Conservation (phyloP, 2,113 vertebrate genomes). For the Anas platyrhynchos region DNA sequence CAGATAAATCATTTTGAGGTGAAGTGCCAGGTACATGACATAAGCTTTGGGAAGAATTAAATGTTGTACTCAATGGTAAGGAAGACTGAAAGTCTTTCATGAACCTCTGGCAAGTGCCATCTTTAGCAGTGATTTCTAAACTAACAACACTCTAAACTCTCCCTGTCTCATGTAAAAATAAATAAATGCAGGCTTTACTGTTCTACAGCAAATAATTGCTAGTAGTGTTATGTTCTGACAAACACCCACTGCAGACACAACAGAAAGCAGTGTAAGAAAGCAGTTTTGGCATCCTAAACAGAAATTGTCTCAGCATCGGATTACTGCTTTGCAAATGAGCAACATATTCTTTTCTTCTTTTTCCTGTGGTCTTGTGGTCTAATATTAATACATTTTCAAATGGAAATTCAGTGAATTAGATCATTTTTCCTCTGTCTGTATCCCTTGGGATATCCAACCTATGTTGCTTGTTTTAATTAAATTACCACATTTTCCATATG, state of each 20-base stretch:
- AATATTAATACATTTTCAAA: conserved; percentile 76
- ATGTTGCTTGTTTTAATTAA: conserved; percentile 80
- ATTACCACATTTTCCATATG: conserved; percentile 80
- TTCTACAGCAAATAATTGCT: background rate
- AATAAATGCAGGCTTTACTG: background rate
- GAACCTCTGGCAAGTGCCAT: background rate
- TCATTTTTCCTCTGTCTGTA: conserved; percentile 71
- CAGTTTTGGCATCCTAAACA: conserved; percentile 56
- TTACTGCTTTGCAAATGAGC: conserved; percentile 71
- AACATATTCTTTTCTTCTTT: background rate
- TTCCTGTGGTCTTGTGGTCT: conserved; percentile 65
- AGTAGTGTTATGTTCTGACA: conserved; percentile 3
- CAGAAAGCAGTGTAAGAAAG: conserved; percentile 34
- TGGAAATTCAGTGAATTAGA: conserved; percentile 76
- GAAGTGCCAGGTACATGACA: conserved; percentile 24
- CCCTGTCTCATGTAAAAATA: background rate
- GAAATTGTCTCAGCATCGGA: conserved; percentile 54
- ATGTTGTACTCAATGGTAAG: background rate
- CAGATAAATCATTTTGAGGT: conserved; percentile 15
- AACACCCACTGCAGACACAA: conserved; percentile 22
- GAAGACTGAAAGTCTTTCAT: background rate
- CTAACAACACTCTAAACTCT: background rate
- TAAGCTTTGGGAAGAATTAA: conserved; percentile 36
- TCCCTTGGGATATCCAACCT: conserved; percentile 67
- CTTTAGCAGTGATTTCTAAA: background rate